Evolutionary conservation across 2,797 vertebrate species (phyloP).

Genomic region (Moxostoma hubbsi): DNA sequence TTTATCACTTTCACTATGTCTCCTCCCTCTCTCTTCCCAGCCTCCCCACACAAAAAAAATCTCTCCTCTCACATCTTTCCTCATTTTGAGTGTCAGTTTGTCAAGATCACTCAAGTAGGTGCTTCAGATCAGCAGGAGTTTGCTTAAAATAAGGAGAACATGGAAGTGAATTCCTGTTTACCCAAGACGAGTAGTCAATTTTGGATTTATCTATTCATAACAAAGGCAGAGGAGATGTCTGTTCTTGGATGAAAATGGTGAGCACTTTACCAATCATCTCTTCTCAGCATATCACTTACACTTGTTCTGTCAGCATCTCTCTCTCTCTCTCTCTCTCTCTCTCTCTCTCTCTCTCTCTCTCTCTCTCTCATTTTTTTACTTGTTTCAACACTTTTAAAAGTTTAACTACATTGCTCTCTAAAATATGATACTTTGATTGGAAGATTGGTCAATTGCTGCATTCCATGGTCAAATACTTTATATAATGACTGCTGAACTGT

Average conservation of each 20-base stretch:
- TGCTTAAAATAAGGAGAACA: neutral
- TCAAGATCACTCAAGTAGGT: slow-evolving; percentile 9
- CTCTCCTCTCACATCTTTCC: neutral
- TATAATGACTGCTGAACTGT: no score
- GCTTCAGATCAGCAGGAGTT: neutral
- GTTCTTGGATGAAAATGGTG: slow-evolving; percentile 31
- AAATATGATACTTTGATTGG: no score
- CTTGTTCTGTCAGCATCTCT: neutral
- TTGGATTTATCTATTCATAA: slow-evolving; percentile 31
- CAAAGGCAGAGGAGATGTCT: slow-evolving; percentile 5
- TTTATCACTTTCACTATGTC: neutral
- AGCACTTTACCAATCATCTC: slow-evolving; percentile 23
- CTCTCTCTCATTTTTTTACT: neutral
- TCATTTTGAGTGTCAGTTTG: slow-evolving; percentile 20
- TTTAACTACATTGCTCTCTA: no score
- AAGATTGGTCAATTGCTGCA: no score
- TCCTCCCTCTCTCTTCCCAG: neutral
- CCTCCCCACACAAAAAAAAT: neutral
- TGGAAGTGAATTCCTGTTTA: neutral
- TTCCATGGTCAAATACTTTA: no score
- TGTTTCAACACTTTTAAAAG: no score
- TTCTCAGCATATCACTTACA: slow-evolving; percentile 5
- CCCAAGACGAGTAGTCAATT: neutral
- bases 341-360: no score
- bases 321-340: no score